Base-by-base conservation (phyloP, 92 coral and sea anemone genomes). In the Palythoa grandis region DNA sequence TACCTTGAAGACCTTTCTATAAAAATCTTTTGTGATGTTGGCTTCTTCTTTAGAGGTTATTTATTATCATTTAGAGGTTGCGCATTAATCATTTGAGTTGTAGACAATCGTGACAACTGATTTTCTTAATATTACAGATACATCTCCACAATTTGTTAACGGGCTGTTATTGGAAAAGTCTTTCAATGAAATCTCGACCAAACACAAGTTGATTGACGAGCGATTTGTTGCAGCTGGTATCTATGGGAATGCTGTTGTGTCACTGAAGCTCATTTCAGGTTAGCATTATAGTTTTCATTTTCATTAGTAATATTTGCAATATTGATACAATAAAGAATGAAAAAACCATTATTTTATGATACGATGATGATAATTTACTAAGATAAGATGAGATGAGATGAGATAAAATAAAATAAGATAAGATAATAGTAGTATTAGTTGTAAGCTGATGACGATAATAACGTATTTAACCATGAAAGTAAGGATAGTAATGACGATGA, bases 61-160 rank as follows among this genome's bases (percentile, higher is more conserved):
- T 43, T 43, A 43, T 43, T 43, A 43, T 43, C 48, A 43, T 43
- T 43, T 1, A 43, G 48, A 43, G 8, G 48, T 43, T 4, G 48
- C 0, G 48, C 48, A 7, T 43, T 43, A 43, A 43, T 43, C 48
- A 43, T 7, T 0, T 7, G 48, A 4, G 8, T 43, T 43, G 8
- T 43, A 43, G 48, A 43, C 48, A 43, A 43, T 0, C 5, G 9
- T 43, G 50, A 43, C 50, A 43, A 43, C 50, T 43, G 50, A 4
- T 43, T 43, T 43, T 43, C 50, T 43, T 43, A 43, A 43, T 3
- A 25, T 69, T 69, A 47, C 73, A 69, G 73, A 69, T 22, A 69
- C 73, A 69, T 24, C 85, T 80, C 85, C 85, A 12, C 74, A 48
- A 2, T 80, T 80, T 66, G 7, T 13, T 60, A 80, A 80, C 7